A percentile compares a stretch with the other conserved stretches of the same genome.
phyloP scores from a whole-genome alignment of 2,888 invertebrate species.

The Cheilosia scutellata region DNA sequence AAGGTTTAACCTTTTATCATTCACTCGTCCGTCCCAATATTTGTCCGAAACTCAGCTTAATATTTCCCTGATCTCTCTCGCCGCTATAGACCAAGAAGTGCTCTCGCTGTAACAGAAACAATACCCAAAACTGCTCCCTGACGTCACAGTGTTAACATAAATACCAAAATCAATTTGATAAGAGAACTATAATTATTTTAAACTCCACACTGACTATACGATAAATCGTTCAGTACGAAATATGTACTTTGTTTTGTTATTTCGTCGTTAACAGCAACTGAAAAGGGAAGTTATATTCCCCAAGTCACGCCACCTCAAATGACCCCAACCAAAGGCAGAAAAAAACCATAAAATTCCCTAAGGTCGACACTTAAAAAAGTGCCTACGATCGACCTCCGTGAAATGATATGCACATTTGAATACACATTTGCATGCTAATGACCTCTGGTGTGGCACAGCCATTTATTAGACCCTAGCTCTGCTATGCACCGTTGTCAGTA shows the following conservation, averaged over 20 bases:
- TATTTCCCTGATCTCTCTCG: too few relatives aligned
- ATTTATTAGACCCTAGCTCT: background rate
- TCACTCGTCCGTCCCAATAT: too few relatives aligned
- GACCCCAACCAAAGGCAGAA: background rate
- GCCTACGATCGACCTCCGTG: background rate
- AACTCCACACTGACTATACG: too few relatives aligned
- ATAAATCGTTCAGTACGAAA: too few relatives aligned
- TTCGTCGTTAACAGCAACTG: constrained; percentile 12
- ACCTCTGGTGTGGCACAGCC: constrained; percentile 2
- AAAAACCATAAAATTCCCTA: background rate
- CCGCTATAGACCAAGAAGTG: too few relatives aligned
- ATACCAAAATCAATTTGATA: too few relatives aligned
- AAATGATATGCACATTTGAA: constrained; percentile 10
- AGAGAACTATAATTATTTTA: too few relatives aligned
- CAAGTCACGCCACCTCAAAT: constrained; percentile 10
- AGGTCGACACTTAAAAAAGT: constrained; percentile 1
- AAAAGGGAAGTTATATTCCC: background rate
- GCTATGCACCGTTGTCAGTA: background rate
- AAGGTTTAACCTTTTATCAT: too few relatives aligned
- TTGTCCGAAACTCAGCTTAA: too few relatives aligned
- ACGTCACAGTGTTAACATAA: too few relatives aligned
- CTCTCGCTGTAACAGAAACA: too few relatives aligned
- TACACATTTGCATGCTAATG: constrained; percentile 21
- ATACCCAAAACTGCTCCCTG: too few relatives aligned
- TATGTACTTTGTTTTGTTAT: background rate